A percentile compares a stretch with the other conserved stretches of the same genome.
These are phyloP conservation scores for Hydrozoanthus tunicans DNA, from an alignment of 64 coral and sea anemone species.

Conservation along the genomic window DNA sequence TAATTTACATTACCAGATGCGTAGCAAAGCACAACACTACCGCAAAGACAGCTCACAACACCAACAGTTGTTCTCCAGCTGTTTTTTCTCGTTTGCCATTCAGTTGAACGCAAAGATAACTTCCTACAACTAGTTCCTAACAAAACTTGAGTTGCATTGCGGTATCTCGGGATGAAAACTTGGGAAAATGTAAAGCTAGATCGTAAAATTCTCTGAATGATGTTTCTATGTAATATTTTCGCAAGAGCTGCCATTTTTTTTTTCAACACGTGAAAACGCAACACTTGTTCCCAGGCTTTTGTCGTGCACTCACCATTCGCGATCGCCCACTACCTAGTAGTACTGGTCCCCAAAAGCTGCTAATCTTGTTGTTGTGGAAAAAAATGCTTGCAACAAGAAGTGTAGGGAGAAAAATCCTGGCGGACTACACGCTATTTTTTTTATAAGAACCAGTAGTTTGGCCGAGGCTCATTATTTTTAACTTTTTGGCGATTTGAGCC, in stretches of 20 bases:
- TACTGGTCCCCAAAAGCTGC: too few relatives aligned
- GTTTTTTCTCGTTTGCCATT: neutral
- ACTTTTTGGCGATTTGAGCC: too few relatives aligned
- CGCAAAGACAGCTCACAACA: constrained; percentile 14
- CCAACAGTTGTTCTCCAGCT: neutral
- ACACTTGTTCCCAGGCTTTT: constrained; percentile 7
- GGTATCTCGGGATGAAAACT: constrained; percentile 1
- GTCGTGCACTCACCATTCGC: neutral
- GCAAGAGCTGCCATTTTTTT: constrained; percentile 26
- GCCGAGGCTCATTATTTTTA: too few relatives aligned
- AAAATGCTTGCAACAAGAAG: too few relatives aligned
- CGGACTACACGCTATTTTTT: too few relatives aligned
- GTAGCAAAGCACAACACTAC: constrained; percentile 15
- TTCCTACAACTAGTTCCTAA: constrained; percentile 18
- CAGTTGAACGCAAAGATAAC: neutral
- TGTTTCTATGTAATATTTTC: neutral
- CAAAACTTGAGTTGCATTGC: constrained; percentile 31
- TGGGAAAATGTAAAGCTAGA: neutral
- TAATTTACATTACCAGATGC: neutral
- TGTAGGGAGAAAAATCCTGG: too few relatives aligned
- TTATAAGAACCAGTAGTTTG: too few relatives aligned
- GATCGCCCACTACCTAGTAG: too few relatives aligned
- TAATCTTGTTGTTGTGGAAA: too few relatives aligned
- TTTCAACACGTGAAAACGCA: neutral
- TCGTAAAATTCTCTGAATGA: constrained; percentile 29